Evolutionary conservation across 1,140 invertebrate species (phyloP).

Genomic region (Megalonaias nervosa): DNA sequence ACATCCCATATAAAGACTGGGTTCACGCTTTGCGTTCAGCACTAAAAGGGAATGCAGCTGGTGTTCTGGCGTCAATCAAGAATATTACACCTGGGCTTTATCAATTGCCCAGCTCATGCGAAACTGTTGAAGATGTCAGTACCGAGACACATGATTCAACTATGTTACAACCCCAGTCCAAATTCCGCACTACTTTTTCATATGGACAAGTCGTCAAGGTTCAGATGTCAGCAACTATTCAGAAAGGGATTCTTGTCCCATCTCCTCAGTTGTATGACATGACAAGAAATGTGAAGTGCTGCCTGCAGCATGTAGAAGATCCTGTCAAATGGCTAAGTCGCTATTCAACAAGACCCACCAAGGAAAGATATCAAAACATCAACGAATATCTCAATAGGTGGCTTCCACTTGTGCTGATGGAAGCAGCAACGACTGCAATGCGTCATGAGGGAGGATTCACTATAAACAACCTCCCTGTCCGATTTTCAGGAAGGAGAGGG

Average conservation of each 20-base stretch:
- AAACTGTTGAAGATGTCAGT: slow-evolving; percentile 16
- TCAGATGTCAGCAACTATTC: slow-evolving; percentile 32
- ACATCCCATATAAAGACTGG: slow-evolving; percentile 9
- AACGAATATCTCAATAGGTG: slow-evolving; percentile 36
- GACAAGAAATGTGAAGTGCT: slow-evolving; percentile 42
- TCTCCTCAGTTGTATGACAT: slow-evolving; percentile 33
- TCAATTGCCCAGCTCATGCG: neutral
- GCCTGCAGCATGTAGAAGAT: slow-evolving; percentile 41
- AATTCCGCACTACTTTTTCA: slow-evolving; percentile 36
- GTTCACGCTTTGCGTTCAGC: neutral
- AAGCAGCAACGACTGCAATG: slow-evolving; percentile 35
- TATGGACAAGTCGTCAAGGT: slow-evolving; percentile 39
- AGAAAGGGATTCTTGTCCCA: slow-evolving; percentile 30
- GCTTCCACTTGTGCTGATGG: slow-evolving; percentile 49
- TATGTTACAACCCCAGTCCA: slow-evolving; percentile 2
- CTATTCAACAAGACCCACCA: slow-evolving; percentile 18
- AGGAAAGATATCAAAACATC: slow-evolving; percentile 16
- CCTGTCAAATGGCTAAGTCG: slow-evolving; percentile 34
- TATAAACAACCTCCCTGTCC: slow-evolving; percentile 20
- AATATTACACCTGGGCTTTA: neutral
- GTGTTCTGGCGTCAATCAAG: slow-evolving; percentile 11
- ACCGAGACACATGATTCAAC: neutral
- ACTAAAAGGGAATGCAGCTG: slow-evolving; percentile 1
- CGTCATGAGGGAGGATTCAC: slow-evolving; percentile 21
- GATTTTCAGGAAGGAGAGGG: slow-evolving; percentile 18